These are phyloP conservation scores for Halichoerus grypus DNA, from an alignment of 2,113 vertebrate genomes.

Conservation along the genomic window DNA sequence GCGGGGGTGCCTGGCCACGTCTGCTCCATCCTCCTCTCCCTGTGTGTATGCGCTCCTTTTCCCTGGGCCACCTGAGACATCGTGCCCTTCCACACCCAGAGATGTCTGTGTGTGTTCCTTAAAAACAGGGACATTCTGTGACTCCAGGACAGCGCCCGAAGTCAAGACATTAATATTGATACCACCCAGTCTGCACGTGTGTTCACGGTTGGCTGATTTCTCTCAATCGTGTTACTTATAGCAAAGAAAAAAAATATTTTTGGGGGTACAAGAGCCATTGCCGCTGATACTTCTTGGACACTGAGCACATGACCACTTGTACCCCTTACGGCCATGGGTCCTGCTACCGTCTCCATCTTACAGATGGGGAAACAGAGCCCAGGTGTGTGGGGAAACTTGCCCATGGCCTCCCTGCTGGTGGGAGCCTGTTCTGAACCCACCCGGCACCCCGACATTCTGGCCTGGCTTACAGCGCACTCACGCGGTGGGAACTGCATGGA, in stretches of 20 bases:
- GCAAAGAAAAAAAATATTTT: neutral
- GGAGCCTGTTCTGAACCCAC: neutral
- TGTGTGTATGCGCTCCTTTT: accelerated
- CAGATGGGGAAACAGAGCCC: neutral
- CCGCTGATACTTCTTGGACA: neutral
- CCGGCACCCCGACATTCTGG: neutral
- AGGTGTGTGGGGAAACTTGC: neutral
- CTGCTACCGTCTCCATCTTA: neutral
- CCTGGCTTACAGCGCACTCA: accelerated
- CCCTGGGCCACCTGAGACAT: neutral
- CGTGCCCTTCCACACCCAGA: no score
- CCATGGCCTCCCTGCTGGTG: neutral
- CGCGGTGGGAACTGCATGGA: accelerated
- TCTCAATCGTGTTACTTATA: neutral
- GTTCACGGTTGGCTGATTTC: neutral
- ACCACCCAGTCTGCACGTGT: neutral
- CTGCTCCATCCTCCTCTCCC: neutral
- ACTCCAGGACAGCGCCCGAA: neutral
- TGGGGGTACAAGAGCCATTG: neutral
- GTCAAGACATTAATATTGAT: neutral
- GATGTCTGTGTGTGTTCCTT: neutral
- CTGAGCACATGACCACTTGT: accelerated
- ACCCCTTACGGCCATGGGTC: neutral
- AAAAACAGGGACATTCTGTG: neutral
- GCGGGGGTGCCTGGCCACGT: accelerated